Base-by-base conservation (phyloP, 1,140 invertebrate species). In the Palaemon carinicauda region DNA sequence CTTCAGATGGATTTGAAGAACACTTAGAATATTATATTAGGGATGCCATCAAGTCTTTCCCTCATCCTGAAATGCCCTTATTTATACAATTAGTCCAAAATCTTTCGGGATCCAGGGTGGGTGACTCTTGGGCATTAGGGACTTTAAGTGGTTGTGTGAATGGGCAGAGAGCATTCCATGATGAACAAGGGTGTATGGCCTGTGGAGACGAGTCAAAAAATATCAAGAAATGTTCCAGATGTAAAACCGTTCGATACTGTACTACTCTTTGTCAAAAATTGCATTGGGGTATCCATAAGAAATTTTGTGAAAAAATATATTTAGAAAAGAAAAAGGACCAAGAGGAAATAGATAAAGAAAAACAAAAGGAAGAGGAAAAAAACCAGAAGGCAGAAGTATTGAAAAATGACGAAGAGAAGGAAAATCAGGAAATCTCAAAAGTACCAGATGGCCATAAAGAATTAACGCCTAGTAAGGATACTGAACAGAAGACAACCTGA, bases 261-360 rank as follows among this genome's bases (percentile, higher is more conserved):
- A 95, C 98, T 91, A 93, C 96, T 88, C 94, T 96, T 90, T 99
- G 98, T 91, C 98, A 99, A 91, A 94, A 96, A 89, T 92, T 98
- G 10, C 98, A 99, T 92, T 99, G 98, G 98, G 95, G 96, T 89
- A 95, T 96, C 89, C 98, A 99, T 91, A 99, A 99, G 92, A 98
- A 98, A 91, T 92, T 92, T 69, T 94, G 94, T 90, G 91, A 91
- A 69, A 90, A 89, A 65, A 87, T 92, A 33, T 21, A 29, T 17
- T 60, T 90, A 65, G 60, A 86, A 51, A 79, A 80, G 33, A 65
- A 74, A 19, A 86, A 74, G n/a, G 77, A 73, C n/a, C 33, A 74
- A 24, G 78, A 85, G n/a, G 7, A 73, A 27, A 56, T 80, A 53
- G 50, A 80, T 52, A 52, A 80, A 56, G 77, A 86, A 21, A 80